phyloP scores from a whole-genome alignment of 2,797 vertebrate genomes.

The Gallinago stenura region DNA sequence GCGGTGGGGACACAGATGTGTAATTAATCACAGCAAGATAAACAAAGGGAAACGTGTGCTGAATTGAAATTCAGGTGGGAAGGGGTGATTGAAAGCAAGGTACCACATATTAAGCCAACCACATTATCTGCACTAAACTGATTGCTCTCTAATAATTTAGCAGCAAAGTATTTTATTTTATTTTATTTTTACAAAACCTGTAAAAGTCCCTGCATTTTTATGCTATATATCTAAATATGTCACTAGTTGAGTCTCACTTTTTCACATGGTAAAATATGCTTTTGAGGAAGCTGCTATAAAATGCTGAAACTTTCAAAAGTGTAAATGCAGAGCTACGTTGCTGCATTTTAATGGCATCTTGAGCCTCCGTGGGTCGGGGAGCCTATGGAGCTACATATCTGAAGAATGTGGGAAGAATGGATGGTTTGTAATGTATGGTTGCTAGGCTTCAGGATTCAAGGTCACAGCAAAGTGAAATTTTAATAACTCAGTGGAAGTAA shows the following conservation, averaged over 20 bases:
- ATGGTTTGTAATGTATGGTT: neutral
- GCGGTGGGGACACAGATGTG: neutral
- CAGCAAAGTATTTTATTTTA: neutral
- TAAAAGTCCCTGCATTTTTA: neutral
- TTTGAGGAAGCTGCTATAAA: neutral
- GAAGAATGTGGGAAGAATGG: neutral
- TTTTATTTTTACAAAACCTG: neutral
- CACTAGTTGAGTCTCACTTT: neutral
- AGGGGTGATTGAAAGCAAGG: neutral
- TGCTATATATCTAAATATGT: neutral
- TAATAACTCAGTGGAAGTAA: neutral
- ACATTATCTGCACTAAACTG: neutral
- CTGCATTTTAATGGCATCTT: neutral
- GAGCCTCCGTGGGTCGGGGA: neutral
- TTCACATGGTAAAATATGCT: neutral
- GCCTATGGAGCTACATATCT: neutral
- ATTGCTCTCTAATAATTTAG: neutral
- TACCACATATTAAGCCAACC: neutral
- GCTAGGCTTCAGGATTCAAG: constrained; percentile 4
- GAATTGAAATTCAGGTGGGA: neutral
- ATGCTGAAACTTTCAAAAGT: neutral
- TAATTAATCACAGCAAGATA: neutral
- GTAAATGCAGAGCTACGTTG: neutral
- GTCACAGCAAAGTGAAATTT: constrained; percentile 17
- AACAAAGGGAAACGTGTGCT: neutral